These are phyloP conservation scores for Epinephelus awoara DNA, from an alignment of 2,797 vertebrate species.

Conservation along the genomic window DNA sequence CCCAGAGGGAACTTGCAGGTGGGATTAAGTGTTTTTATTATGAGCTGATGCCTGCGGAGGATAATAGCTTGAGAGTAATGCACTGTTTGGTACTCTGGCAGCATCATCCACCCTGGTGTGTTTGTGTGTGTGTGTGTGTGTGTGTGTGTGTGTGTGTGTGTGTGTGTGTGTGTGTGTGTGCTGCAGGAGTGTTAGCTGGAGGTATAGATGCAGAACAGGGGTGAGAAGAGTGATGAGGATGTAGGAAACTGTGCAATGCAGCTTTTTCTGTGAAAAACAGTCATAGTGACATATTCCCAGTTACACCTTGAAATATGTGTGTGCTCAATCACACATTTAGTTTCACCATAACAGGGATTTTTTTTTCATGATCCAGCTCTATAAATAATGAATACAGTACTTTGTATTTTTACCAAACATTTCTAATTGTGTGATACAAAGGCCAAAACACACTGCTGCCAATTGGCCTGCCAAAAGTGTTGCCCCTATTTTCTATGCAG, in stretches of 20 bases:
- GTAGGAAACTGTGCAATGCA: neutral
- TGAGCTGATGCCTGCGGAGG: conserved; percentile 62
- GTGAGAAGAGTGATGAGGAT: neutral
- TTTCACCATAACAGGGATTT: no score
- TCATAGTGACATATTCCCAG: neutral
- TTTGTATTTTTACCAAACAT: neutral
- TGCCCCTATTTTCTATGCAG: no score
- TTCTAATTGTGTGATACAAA: neutral
- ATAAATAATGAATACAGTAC: neutral
- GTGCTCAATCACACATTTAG: neutral
- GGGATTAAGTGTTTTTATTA: conserved; percentile 77
- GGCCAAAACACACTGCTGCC: neutral
- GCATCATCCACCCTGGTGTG: conserved; percentile 24
- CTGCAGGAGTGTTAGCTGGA: conserved; percentile 24
- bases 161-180: neutral
- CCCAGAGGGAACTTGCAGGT: conserved; percentile 63
- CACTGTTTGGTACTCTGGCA: conserved; percentile 49
- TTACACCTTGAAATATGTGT: neutral
- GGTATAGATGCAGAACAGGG: conserved; percentile 1
- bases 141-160: conserved; percentile 1
- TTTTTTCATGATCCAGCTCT: neutral
- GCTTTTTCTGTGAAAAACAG: neutral
- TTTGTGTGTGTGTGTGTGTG: neutral
- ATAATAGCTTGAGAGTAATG: conserved; percentile 74
- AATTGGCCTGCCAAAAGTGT: no score